Percentiles rank a stretch among this genome's conserved stretches.
Conservation (phyloP, 2,113 vertebrate species). For the Rhombomys opimus region DNA sequence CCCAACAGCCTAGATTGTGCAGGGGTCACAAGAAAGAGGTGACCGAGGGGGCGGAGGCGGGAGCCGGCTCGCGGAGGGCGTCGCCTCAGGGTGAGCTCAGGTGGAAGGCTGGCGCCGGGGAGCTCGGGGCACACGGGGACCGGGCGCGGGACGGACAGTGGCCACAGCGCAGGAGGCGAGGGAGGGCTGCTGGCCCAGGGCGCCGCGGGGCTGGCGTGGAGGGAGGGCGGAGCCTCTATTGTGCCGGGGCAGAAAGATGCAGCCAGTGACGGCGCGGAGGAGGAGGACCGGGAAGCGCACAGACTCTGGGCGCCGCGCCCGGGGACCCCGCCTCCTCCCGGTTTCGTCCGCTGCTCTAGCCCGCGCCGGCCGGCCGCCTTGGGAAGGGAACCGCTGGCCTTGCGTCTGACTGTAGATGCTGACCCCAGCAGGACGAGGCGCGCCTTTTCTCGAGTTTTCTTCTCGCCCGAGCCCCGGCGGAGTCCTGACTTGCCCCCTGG, state of each 20-base stretch:
- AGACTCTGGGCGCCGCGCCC: background rate
- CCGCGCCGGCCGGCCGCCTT: background rate
- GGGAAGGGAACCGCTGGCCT: background rate
- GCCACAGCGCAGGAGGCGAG: background rate
- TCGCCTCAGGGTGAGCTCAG: background rate
- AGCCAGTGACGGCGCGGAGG: constrained; percentile 66
- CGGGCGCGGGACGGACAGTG: background rate
- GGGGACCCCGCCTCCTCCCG: constrained; percentile 32
- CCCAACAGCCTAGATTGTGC: constrained; percentile 50
- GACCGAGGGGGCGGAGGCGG: background rate
- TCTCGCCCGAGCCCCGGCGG: background rate
- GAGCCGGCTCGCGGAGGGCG: background rate
- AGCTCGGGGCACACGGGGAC: background rate
- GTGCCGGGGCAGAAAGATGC: constrained; percentile 72
- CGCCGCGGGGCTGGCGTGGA: constrained; percentile 21
- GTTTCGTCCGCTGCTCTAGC: background rate
- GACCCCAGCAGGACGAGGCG: background rate
- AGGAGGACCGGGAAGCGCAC: background rate
- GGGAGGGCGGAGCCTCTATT: constrained; percentile 81
- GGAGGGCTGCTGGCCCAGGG: constrained; percentile 16
- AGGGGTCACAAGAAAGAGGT: background rate
- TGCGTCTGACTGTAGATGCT: no score
- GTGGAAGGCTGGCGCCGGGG: background rate
- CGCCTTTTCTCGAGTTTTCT: background rate
- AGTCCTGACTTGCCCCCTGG: background rate